Evolutionary conservation across 2,888 invertebrate species (phyloP).

Genomic region (Idaea biselata): DNA sequence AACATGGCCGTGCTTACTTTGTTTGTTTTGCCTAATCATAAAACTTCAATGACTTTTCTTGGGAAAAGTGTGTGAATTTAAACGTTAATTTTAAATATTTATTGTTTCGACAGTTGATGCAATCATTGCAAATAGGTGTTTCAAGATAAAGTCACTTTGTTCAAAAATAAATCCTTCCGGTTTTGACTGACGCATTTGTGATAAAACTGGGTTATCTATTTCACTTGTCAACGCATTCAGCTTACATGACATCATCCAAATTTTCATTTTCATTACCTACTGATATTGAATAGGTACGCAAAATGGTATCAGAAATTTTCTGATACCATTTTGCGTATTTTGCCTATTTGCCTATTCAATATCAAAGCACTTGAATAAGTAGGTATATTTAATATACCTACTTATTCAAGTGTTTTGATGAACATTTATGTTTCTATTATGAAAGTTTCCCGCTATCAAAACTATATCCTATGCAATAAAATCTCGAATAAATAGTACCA

Average conservation of each 20-base stretch:
- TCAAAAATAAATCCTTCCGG: conserved; percentile 45
- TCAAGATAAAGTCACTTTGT: conserved; percentile 34
- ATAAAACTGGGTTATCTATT: conserved; percentile 55
- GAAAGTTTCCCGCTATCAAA: not conserved
- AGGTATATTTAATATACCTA: conserved; percentile 11
- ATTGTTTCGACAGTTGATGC: too few species aligned
- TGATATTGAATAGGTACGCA: too few species aligned
- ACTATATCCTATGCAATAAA: too few species aligned
- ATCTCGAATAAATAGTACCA: too few species aligned
- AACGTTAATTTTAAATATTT: too few species aligned
- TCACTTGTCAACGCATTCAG: conserved; percentile 50
- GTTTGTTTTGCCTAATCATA: conserved; percentile 76
- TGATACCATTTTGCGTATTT: too few species aligned
- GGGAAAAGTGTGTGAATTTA: conserved; percentile 51
- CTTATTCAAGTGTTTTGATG: conserved; percentile 17
- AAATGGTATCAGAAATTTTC: too few species aligned
- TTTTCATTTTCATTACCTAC: conserved; percentile 19
- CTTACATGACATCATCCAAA: conserved; percentile 50
- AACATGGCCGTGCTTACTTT: conserved; percentile 76
- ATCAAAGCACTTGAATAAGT: too few species aligned
- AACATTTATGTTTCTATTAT: conserved; percentile 13
- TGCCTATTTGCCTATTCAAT: too few species aligned
- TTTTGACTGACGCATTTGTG: conserved; percentile 47
- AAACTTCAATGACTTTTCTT: conserved; percentile 64
- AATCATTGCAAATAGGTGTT: too few species aligned